These are phyloP conservation scores for Leptopilina clavipes DNA, from an alignment of 1,140 invertebrate species.

Conservation along the genomic window DNA sequence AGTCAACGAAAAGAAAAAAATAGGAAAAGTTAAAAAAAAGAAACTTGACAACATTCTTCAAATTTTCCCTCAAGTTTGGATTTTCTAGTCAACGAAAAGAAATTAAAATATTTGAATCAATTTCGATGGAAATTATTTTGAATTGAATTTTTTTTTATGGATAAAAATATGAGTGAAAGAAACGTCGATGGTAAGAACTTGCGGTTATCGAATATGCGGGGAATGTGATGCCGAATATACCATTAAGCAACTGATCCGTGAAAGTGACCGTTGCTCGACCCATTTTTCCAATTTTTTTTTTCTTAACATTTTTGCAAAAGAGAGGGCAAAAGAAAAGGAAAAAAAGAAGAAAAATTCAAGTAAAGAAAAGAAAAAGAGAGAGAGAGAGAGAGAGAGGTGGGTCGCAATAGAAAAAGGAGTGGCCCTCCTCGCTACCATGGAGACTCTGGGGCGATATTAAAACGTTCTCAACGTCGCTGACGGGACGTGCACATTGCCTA, in stretches of 20 bases:
- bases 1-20: too few relatives aligned
- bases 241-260: slow-evolving; percentile 67
- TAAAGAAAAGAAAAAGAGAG: background rate
- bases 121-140: too few relatives aligned
- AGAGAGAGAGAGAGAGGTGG: slow-evolving; percentile 38
- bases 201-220: slow-evolving; percentile 63
- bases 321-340: slow-evolving; percentile 42
- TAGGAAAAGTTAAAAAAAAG: too few relatives aligned
- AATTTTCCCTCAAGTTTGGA: too few relatives aligned
- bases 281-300: slow-evolving; percentile 58
- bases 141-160: too few relatives aligned
- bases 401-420: too few relatives aligned
- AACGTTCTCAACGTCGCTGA: slow-evolving; percentile 56
- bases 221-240: slow-evolving; percentile 62
- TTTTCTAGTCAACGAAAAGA: too few relatives aligned
- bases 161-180: slow-evolving; percentile 36
- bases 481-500: slow-evolving; percentile 39
- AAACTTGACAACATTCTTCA: too few relatives aligned
- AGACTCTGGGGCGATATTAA: slow-evolving; percentile 56
- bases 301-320: slow-evolving; percentile 21
- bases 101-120: too few relatives aligned
- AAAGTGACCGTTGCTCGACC: slow-evolving; percentile 61
- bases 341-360: background rate
- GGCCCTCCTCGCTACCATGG: slow-evolving; percentile 33
- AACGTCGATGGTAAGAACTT: slow-evolving; percentile 36